A percentile compares a stretch with the other conserved stretches of the same genome.
Conservation (phyloP, 1,140 invertebrate species). For the Eulimnadia texana region DNA sequence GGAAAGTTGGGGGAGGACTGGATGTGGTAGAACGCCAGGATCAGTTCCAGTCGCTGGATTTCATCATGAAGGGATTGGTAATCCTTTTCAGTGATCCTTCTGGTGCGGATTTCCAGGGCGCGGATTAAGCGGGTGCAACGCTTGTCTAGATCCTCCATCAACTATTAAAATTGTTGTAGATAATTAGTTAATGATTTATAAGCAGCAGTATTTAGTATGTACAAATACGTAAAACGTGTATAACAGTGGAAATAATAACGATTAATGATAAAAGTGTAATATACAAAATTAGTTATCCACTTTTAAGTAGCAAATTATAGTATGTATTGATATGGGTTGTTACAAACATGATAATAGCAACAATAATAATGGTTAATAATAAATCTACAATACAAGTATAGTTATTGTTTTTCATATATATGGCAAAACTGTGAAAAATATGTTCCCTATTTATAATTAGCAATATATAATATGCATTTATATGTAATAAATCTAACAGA, state of each 20-base stretch:
- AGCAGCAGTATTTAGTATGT: not conserved
- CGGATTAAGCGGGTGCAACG: not conserved
- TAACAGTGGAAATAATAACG: not conserved
- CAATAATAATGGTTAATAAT: no score
- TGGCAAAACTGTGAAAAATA: no score
- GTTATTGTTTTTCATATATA: no score
- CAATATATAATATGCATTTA: no score
- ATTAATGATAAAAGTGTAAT: no score
- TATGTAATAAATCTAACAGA: no score
- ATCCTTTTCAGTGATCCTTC: not conserved
- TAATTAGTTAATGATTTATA: not conserved
- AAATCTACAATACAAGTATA: no score
- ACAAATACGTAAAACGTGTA: not conserved
- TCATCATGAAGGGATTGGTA: not conserved
- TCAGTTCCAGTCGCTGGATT: constrained; percentile 7
- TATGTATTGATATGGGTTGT: no score
- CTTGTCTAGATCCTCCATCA: not conserved
- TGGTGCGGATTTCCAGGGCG: not conserved
- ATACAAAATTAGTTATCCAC: no score
- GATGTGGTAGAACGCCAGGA: constrained; percentile 3
- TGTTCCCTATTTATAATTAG: no score
- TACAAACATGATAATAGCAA: no score
- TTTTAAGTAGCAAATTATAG: no score
- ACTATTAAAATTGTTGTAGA: not conserved
- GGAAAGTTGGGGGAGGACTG: not conserved